Evolutionary conservation across 2,113 vertebrate genomes (phyloP), one percentile per base, ranked within the genome.

Genomic region (Casuarius casuarius): DNA sequence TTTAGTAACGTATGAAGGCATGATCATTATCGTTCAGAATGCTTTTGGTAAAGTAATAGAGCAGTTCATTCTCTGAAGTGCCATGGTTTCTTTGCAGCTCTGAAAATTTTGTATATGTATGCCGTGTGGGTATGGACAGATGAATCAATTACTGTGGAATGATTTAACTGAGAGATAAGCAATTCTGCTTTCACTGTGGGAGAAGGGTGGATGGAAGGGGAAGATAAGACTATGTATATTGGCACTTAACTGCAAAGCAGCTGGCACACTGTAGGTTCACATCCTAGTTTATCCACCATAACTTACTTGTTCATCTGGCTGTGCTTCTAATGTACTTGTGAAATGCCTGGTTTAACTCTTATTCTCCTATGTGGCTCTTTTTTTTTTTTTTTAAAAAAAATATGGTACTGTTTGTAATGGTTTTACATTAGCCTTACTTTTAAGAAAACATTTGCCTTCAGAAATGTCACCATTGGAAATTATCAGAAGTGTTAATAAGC

Each of bases 401-500:
- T 0, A 0, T 7, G 31, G 54, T 54, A 40, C 48, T n/a, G 3
- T 10, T 95, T 82, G 68, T 85, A 82, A 80, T 29, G 26, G 78
- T 96, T 96, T 89, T 86, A 67, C 49, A 21, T 77, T 71, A 79
- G 63, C 84, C 86, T 94, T 62, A 56, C 73, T 77, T 89, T 1
- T 17, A 90, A 65, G 73, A 83, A 88, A 93, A 58, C 3, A 0
- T 90, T 77, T 93, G 78, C 89, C 87, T 92, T 63, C 67, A 46
- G 23, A 70, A 70, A 28, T 0, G n/a, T 85, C 85, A 78, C 33
- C 42, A 1, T 0, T 31, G 68, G 42, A 67, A 88, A 61, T 80
- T 46, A 58, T 81, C 90, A 65, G 80, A 92, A 71, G 70, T 93
- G 93, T 96, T 95, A 59, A 84, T 91, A 87, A 97, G 97, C 94